These are phyloP conservation scores for Machimus rusticus DNA, from an alignment of 2,888 invertebrate genomes.

Conservation along the genomic window DNA sequence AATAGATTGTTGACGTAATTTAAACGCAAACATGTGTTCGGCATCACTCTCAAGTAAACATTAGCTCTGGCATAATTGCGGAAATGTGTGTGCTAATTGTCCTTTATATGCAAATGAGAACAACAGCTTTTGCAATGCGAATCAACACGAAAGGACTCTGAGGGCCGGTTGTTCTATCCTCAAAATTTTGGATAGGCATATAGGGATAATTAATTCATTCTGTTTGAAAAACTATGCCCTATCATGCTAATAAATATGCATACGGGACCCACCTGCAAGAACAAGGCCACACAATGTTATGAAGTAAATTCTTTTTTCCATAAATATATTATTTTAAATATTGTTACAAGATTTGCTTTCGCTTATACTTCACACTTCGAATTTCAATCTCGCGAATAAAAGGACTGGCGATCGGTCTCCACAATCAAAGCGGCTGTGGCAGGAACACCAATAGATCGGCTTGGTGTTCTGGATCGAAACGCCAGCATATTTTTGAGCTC, in stretches of 20 bases:
- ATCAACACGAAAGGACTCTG: not conserved
- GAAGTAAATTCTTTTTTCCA: not conserved
- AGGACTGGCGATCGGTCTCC: too few species aligned
- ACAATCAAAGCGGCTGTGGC: too few species aligned
- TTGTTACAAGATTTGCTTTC: too few species aligned
- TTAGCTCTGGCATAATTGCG: not conserved
- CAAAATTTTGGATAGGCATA: not conserved
- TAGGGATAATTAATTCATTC: not conserved
- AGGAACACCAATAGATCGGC: too few species aligned
- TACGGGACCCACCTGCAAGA: not conserved
- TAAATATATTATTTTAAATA: not conserved
- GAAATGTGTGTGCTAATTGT: constrained; percentile 17
- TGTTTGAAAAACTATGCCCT: not conserved
- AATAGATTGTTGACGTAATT: constrained; percentile 26
- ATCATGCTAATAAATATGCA: not conserved
- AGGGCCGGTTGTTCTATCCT: not conserved
- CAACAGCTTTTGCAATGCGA: not conserved
- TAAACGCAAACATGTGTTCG: constrained; percentile 11
- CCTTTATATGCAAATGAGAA: not conserved
- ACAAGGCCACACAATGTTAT: not conserved
- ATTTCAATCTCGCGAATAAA: too few species aligned
- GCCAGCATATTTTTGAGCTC: too few species aligned
- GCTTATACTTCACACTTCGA: too few species aligned
- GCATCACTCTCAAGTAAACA: constrained; percentile 21
- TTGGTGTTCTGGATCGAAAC: too few species aligned